phyloP scores from a whole-genome alignment of 2,113 vertebrate genomes.

The Emydura subglobosa region DNA sequence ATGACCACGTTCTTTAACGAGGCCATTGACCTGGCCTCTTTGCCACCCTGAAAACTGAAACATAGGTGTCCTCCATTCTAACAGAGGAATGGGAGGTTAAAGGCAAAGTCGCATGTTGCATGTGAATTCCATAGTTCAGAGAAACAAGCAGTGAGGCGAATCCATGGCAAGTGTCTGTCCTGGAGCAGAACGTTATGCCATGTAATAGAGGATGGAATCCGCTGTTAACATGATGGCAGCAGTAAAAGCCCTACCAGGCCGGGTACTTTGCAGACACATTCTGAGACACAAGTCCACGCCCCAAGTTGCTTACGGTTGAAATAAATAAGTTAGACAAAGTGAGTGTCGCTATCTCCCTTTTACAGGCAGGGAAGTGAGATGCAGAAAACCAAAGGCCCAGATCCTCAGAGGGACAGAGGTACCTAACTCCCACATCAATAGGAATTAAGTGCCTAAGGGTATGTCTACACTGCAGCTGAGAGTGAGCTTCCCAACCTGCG shows the following conservation, averaged over 20 bases:
- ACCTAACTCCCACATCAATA: not conserved
- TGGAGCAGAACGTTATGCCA: not conserved
- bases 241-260: not conserved
- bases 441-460: not conserved
- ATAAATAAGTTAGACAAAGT: not conserved
- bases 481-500: not conserved
- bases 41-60: not conserved
- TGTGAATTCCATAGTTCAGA: not conserved
- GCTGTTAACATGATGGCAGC: not conserved
- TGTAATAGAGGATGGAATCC: not conserved
- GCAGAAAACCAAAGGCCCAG: not conserved
- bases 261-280: not conserved
- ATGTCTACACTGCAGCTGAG: not conserved
- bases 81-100: not conserved
- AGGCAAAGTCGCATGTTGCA: not conserved
- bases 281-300: not conserved
- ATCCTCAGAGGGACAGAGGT: not conserved
- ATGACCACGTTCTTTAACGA: not conserved
- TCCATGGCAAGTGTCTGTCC: not conserved
- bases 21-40: rapidly evolving
- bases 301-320: not conserved
- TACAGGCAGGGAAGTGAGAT: not conserved
- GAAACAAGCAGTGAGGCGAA: not conserved
- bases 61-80: not conserved
- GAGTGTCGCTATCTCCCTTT: rapidly evolving